phyloP scores from a whole-genome alignment of 2,113 vertebrate genomes.

The Tetrax tetrax region DNA sequence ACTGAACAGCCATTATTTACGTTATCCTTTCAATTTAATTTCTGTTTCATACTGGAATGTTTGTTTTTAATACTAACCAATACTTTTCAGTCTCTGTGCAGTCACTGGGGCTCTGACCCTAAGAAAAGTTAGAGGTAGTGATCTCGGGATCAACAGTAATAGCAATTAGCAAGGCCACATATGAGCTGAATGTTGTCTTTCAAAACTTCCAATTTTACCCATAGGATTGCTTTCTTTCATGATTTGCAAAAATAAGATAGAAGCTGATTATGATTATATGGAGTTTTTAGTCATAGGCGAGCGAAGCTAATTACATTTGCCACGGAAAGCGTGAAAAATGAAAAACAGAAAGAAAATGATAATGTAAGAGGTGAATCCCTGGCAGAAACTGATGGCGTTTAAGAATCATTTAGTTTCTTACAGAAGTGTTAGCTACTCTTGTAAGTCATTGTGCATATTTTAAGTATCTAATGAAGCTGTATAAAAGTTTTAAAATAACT shows the following conservation, averaged over 20 bases:
- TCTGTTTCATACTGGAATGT: not conserved
- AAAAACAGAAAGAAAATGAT: slow-evolving; percentile 10
- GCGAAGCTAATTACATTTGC: not conserved
- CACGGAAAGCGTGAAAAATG: not conserved
- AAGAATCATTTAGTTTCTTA: not conserved
- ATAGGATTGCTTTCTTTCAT: not conserved
- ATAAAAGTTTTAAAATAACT: not conserved
- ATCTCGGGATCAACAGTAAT: not conserved
- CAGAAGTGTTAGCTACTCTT: not conserved
- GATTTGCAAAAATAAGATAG: not conserved
- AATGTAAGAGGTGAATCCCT: not conserved
- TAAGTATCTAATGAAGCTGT: not conserved
- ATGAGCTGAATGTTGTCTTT: not conserved
- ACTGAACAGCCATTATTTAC: not conserved
- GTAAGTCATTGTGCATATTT: not conserved
- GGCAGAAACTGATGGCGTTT: not conserved
- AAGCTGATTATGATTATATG: not conserved
- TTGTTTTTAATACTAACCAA: not conserved
- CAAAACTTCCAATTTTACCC: not conserved
- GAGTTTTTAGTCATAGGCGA: not conserved
- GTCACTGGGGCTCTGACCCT: not conserved
- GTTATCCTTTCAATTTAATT: not conserved
- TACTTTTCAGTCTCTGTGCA: not conserved
- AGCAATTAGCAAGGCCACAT: not conserved
- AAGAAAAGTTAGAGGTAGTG: not conserved